Evolutionary conservation across 2,888 invertebrate species (phyloP).

Genomic region (Phragmatobia fuliginosa): DNA sequence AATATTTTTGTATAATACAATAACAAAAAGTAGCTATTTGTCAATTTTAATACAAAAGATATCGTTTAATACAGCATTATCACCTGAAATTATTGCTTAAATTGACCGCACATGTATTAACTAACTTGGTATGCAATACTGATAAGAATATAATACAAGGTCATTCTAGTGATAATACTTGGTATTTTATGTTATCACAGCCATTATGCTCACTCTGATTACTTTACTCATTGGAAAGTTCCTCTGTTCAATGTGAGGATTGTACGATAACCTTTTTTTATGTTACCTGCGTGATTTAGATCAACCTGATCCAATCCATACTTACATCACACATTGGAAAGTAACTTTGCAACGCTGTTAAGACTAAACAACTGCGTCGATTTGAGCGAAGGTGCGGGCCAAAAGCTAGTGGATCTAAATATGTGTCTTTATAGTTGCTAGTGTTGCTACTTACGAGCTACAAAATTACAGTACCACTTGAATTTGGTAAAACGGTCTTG

Average conservation of each 20-base stretch:
- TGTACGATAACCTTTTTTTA: neutral
- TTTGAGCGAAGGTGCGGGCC: too few species aligned
- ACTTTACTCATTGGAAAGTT: neutral
- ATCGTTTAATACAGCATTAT: neutral
- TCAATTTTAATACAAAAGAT: neutral
- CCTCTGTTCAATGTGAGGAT: neutral
- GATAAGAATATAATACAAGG: slow-evolving; percentile 3
- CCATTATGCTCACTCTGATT: neutral
- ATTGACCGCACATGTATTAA: neutral
- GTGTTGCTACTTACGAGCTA: too few species aligned
- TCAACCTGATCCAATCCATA: neutral
- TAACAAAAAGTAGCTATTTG: neutral
- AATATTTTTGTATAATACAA: too few species aligned
- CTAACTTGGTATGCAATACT: neutral
- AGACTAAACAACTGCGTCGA: too few species aligned
- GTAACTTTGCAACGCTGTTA: too few species aligned
- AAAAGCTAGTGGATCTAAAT: too few species aligned
- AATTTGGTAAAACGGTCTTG: too few species aligned
- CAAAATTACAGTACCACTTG: too few species aligned
- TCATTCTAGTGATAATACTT: slow-evolving; percentile 1
- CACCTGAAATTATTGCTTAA: neutral
- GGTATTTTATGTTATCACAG: neutral
- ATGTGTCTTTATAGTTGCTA: too few species aligned
- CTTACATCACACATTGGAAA: too few species aligned
- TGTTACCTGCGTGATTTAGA: neutral